A percentile compares a stretch with the other conserved stretches of the same genome.
Conservation (phyloP, 2,888 invertebrate species). For the Rhingia rostrata region DNA sequence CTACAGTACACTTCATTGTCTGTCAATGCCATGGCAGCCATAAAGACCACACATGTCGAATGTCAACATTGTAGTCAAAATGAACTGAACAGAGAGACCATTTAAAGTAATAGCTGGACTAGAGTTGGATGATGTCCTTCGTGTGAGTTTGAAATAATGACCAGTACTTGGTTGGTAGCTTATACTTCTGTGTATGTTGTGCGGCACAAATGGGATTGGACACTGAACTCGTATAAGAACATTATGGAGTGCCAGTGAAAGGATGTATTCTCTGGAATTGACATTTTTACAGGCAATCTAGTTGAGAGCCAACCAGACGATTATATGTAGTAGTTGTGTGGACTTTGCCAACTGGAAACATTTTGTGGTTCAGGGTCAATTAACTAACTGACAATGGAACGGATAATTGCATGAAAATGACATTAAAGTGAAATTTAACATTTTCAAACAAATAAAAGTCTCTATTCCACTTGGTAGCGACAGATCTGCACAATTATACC, state of each 20-base stretch:
- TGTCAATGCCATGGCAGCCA: slow-evolving; percentile 31
- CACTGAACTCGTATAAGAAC: background rate
- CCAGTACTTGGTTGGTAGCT: slow-evolving; percentile 2
- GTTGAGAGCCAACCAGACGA: background rate
- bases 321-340: slow-evolving; percentile 6
- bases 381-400: too few relatives aligned
- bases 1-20: slow-evolving; percentile 44
- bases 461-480: too few relatives aligned
- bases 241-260: slow-evolving; percentile 19
- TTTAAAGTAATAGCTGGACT: slow-evolving; percentile 45
- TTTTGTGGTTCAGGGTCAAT: background rate
- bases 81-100: slow-evolving; percentile 23
- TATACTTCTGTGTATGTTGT: background rate
- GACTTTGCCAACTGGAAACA: background rate
- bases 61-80: slow-evolving; percentile 50
- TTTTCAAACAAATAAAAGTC: too few relatives aligned
- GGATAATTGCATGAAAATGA: too few relatives aligned
- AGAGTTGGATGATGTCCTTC: slow-evolving; percentile 15
- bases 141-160: slow-evolving; percentile 26
- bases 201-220: slow-evolving; percentile 6
- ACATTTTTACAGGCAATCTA: slow-evolving; percentile 14
- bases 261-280: slow-evolving; percentile 15
- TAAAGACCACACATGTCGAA: slow-evolving; percentile 32
- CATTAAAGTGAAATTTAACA: too few relatives aligned
- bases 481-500: too few relatives aligned